These are phyloP conservation scores for Furnarius figulus DNA, from an alignment of 2,113 vertebrate species.

Conservation along the genomic window DNA sequence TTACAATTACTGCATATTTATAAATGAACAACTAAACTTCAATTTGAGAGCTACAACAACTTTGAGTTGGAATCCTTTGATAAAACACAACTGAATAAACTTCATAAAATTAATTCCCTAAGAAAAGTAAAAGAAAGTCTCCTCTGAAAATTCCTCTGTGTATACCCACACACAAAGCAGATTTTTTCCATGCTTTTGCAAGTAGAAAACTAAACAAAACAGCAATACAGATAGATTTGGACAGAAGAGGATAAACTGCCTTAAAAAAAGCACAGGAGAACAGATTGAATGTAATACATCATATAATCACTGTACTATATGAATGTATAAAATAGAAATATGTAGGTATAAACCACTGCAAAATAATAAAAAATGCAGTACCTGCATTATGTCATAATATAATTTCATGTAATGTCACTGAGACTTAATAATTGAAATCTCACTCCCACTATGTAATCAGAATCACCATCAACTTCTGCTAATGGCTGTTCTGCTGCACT, in stretches of 20 bases:
- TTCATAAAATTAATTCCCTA: conserved; percentile 63
- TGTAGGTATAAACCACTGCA: not conserved
- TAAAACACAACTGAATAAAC: conserved; percentile 65
- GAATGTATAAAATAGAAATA: not conserved
- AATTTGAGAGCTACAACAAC: conserved; percentile 51
- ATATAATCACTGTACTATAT: not conserved
- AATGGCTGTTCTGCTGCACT: not conserved
- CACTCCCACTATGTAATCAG: not conserved
- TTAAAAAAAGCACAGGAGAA: conserved; percentile 1
- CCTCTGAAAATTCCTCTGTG: conserved; percentile 49
- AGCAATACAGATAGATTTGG: conserved; percentile 14
- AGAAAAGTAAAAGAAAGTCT: conserved; percentile 44
- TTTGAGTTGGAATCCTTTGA: conserved; percentile 64
- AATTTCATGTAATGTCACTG: not conserved
- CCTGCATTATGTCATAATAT: not conserved
- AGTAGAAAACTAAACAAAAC: conserved; percentile 34
- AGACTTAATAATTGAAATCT: not conserved
- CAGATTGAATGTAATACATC: not conserved
- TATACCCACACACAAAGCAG: conserved; percentile 34
- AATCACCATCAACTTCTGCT: not conserved
- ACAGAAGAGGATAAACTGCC: not conserved
- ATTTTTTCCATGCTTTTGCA: conserved; percentile 25
- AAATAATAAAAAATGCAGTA: not conserved
- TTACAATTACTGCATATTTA: conserved; percentile 63
- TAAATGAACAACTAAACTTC: conserved; percentile 53